Evolutionary conservation across 2,113 vertebrate species (phyloP).

Genomic region (Heliornis fulica): DNA sequence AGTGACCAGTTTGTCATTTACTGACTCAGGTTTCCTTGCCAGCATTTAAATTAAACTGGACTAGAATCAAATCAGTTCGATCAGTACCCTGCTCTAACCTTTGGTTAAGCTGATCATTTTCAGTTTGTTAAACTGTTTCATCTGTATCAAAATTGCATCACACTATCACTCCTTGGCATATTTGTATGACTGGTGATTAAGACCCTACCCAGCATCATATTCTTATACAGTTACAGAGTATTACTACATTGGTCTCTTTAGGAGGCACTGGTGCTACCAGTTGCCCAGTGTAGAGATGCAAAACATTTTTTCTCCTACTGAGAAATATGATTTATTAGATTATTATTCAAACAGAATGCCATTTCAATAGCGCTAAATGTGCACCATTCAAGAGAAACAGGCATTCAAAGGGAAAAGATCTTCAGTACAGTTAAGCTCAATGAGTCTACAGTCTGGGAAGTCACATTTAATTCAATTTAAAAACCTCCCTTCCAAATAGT

Average conservation of each 20-base stretch:
- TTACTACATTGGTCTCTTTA: not conserved
- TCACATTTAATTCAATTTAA: constrained; percentile 33
- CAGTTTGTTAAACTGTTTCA: constrained; percentile 50
- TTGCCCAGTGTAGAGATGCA: not conserved
- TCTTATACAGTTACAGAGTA: not conserved
- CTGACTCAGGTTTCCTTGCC: constrained; percentile 44
- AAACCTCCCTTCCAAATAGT: not conserved
- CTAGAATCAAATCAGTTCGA: constrained; percentile 55
- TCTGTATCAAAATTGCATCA: constrained; percentile 29
- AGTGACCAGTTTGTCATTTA: constrained; percentile 42
- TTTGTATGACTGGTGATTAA: not conserved
- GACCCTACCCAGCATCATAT: not conserved
- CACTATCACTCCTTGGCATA: not conserved
- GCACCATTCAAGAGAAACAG: not conserved
- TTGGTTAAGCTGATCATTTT: constrained; percentile 57
- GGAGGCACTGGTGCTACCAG: not conserved
- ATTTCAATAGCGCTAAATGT: not conserved
- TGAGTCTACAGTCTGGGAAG: not conserved
- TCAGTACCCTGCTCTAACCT: constrained; percentile 24
- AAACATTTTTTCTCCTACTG: not conserved
- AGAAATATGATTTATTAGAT: constrained; percentile 47
- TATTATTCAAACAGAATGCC: not conserved
- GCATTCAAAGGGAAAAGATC: not conserved
- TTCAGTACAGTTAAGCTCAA: not conserved
- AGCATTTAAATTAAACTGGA: constrained; percentile 69